phyloP scores from a whole-genome alignment of 2,113 vertebrate genomes.

The Carollia perspicillata region DNA sequence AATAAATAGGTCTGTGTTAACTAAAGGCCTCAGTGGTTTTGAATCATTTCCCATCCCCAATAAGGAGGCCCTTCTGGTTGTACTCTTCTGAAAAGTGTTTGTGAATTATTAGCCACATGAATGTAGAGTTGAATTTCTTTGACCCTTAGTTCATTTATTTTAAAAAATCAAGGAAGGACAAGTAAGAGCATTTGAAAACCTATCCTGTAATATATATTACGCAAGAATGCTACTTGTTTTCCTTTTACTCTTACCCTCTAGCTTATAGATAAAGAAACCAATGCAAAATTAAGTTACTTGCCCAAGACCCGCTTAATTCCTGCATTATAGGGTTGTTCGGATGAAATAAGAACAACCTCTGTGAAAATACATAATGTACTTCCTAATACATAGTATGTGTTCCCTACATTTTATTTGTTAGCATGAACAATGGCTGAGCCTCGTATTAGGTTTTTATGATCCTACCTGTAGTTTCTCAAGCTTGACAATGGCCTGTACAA shows the following conservation, averaged over 20 bases:
- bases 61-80: not conserved
- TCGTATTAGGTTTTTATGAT: not conserved
- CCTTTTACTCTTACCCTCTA: not conserved
- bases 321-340: not conserved
- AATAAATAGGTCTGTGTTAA: not conserved
- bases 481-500: not conserved
- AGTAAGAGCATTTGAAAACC: not conserved
- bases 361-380: not conserved
- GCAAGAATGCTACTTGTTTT: not conserved
- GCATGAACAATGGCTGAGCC: not conserved
- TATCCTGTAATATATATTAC: not conserved
- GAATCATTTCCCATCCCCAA: not conserved
- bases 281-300: not conserved
- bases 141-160: not conserved
- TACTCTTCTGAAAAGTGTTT: not conserved
- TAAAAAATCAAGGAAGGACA: not conserved
- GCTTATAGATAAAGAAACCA: conserved; percentile 43
- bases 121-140: not conserved
- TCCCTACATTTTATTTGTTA: not conserved
- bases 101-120: not conserved
- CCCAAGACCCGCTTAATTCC: not conserved
- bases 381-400: not conserved
- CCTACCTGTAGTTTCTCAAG: not conserved
- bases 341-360: not conserved
- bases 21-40: not conserved